Percentiles rank a stretch among this genome's conserved stretches.
These are phyloP conservation scores for Fabriciana adippe DNA, from an alignment of 2,888 invertebrate species.

Conservation along the genomic window DNA sequence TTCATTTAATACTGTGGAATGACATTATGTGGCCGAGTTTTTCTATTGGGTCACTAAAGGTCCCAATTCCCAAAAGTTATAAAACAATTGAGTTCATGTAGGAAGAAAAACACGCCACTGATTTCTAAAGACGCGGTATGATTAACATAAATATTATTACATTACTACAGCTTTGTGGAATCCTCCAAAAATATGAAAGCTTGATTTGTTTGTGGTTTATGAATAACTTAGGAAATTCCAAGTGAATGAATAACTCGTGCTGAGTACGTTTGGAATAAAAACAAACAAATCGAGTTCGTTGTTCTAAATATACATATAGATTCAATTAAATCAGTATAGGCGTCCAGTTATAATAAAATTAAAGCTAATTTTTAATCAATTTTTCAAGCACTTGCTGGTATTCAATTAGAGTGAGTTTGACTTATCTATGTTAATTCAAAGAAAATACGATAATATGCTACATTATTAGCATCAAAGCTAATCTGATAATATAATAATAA, in stretches of 20 bases:
- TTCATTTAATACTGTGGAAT: too few relatives aligned
- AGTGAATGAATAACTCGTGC: conserved; percentile 1
- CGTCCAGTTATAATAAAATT: neutral
- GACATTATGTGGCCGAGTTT: too few relatives aligned
- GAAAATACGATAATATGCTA: too few relatives aligned
- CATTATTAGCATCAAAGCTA: too few relatives aligned
- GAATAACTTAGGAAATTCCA: neutral
- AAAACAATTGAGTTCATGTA: neutral
- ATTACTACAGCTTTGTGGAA: neutral
- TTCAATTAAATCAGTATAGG: neutral
- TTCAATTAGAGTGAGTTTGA: too few relatives aligned
- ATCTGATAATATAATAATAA: too few relatives aligned
- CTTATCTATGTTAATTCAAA: too few relatives aligned
- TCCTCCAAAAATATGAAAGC: neutral
- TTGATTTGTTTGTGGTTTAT: too few relatives aligned
- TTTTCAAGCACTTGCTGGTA: too few relatives aligned
- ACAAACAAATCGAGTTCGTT: conserved; percentile 3
- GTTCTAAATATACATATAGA: neutral
- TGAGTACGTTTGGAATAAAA: conserved; percentile 2
- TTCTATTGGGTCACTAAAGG: too few relatives aligned
- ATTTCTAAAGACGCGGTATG: neutral
- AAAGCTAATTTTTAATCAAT: neutral
- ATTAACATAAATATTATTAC: neutral
- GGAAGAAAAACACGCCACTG: neutral
- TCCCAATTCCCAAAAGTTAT: too few relatives aligned